Percentiles rank a stretch among this genome's conserved stretches.
Evolutionary conservation across 2,797 vertebrate species (phyloP).

Genomic region (Sebastes cheni): DNA sequence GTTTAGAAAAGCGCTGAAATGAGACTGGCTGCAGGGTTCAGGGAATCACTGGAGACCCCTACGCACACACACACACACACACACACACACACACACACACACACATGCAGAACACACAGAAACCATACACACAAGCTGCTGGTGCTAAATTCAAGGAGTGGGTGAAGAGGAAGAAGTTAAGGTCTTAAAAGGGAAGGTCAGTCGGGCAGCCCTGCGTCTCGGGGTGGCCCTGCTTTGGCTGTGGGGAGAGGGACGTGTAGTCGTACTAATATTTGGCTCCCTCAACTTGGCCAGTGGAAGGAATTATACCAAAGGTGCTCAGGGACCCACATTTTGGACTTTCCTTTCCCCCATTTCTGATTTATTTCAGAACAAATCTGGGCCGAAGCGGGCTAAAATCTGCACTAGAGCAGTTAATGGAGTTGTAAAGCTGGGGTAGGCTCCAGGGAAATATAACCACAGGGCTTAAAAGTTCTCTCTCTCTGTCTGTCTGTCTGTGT

Average conservation of each 20-base stretch:
- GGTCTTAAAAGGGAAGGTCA: slow-evolving; percentile 74
- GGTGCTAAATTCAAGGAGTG: slow-evolving; percentile 58
- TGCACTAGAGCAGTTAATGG: slow-evolving; percentile 78
- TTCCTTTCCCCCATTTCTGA: slow-evolving; percentile 67
- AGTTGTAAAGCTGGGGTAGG: slow-evolving; percentile 73
- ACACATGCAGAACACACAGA: slow-evolving; percentile 8
- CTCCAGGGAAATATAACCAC: slow-evolving; percentile 78
- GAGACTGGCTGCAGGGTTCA: slow-evolving; percentile 72
- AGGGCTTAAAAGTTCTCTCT: slow-evolving; percentile 60
- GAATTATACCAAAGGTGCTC: slow-evolving; percentile 68
- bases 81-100: slow-evolving; percentile 3
- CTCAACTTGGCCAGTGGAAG: slow-evolving; percentile 54
- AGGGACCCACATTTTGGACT: slow-evolving; percentile 67
- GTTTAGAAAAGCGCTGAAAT: slow-evolving; percentile 85
- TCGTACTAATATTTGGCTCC: slow-evolving; percentile 68
- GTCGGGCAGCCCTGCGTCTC: slow-evolving; percentile 48
- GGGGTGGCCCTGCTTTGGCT: slow-evolving; percentile 53
- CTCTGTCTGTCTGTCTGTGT: slow-evolving; percentile 30
- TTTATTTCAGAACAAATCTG: slow-evolving; percentile 82
- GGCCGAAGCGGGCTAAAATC: slow-evolving; percentile 74
- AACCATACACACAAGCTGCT: slow-evolving; percentile 34
- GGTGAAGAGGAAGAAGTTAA: slow-evolving; percentile 69
- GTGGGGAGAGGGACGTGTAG: slow-evolving; percentile 47
- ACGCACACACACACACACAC: slow-evolving; percentile 6
- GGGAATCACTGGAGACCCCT: slow-evolving; percentile 74